These are phyloP conservation scores for Xanthorhoe designata DNA, from an alignment of 2,888 invertebrate species.

Conservation along the genomic window DNA sequence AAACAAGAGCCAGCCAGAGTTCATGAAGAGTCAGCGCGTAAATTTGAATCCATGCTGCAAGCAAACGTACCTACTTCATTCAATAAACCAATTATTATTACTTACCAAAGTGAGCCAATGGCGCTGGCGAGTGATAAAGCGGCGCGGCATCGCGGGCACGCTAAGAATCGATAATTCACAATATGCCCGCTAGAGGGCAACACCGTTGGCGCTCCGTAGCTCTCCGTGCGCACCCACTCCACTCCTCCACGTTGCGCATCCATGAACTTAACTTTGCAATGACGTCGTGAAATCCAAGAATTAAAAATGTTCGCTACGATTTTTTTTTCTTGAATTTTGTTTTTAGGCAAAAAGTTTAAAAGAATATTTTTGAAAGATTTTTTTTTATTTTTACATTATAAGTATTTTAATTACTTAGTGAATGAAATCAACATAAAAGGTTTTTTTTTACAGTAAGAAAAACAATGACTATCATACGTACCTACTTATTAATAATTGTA, in stretches of 20 bases:
- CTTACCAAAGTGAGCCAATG: slow-evolving; percentile 72
- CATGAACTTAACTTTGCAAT: slow-evolving; percentile 65
- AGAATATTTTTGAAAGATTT: not conserved
- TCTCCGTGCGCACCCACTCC: slow-evolving; percentile 81
- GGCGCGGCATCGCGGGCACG: slow-evolving; percentile 58
- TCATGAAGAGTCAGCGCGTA: not conserved
- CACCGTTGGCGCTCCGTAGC: slow-evolving; percentile 58
- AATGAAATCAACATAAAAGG: too few relatives aligned
- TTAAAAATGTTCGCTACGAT: not conserved
- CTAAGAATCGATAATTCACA: slow-evolving; percentile 84
- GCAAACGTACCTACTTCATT: slow-evolving; percentile 1
- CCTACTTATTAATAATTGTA: too few relatives aligned
- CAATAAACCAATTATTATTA: slow-evolving; percentile 50
- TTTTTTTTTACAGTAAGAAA: too few relatives aligned
- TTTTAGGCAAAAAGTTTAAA: not conserved
- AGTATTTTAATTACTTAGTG: too few relatives aligned
- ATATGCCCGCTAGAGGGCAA: slow-evolving; percentile 84
- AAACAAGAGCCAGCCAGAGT: not conserved
- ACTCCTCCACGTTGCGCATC: slow-evolving; percentile 82
- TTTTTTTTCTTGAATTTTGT: not conserved
- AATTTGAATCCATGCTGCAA: slow-evolving; percentile 3
- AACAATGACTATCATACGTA: too few relatives aligned
- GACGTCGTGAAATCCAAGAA: slow-evolving; percentile 48
- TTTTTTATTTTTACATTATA: not conserved
- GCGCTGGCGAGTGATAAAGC: slow-evolving; percentile 51